Percentiles rank a stretch among this genome's conserved stretches.
These are phyloP conservation scores for Pachymerium ferrugineum DNA, from an alignment of 2,888 invertebrate species.

Conservation along the genomic window DNA sequence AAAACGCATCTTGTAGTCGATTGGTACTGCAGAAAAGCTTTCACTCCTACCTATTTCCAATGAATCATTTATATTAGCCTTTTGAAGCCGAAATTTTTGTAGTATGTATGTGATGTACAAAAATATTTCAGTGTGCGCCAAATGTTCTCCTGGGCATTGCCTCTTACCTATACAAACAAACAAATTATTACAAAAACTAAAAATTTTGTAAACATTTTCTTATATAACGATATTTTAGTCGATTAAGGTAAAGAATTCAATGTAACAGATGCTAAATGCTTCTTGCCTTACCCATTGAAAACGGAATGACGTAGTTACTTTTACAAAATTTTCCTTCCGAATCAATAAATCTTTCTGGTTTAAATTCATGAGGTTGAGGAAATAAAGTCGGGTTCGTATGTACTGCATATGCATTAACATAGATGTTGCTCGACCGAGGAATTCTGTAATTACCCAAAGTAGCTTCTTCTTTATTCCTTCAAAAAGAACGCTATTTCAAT, in stretches of 20 bases:
- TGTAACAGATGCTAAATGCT: background rate
- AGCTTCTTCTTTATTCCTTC: background rate
- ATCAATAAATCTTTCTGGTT: slow-evolving; percentile 25
- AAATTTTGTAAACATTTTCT: no score
- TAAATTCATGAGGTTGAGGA: background rate
- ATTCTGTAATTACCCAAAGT: slow-evolving; percentile 14
- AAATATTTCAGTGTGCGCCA: background rate
- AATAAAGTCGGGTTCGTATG: background rate
- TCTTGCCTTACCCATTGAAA: slow-evolving; percentile 26
- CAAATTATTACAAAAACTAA: no score
- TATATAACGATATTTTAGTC: no score
- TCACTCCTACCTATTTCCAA: background rate
- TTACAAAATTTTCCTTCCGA: slow-evolving; percentile 19
- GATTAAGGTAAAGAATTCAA: no score
- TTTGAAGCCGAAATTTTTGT: background rate
- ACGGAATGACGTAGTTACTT: background rate
- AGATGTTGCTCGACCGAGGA: background rate
- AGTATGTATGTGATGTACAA: background rate
- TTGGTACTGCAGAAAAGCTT: background rate
- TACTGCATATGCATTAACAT: background rate
- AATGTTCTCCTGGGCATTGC: slow-evolving; percentile 8
- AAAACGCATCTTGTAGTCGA: background rate
- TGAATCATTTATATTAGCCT: background rate
- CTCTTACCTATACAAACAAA: background rate
- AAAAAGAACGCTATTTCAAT: background rate